Percentiles rank a stretch among this genome's conserved stretches.
phyloP scores from a whole-genome alignment of 2,113 vertebrate species.

The Vidua macroura region DNA sequence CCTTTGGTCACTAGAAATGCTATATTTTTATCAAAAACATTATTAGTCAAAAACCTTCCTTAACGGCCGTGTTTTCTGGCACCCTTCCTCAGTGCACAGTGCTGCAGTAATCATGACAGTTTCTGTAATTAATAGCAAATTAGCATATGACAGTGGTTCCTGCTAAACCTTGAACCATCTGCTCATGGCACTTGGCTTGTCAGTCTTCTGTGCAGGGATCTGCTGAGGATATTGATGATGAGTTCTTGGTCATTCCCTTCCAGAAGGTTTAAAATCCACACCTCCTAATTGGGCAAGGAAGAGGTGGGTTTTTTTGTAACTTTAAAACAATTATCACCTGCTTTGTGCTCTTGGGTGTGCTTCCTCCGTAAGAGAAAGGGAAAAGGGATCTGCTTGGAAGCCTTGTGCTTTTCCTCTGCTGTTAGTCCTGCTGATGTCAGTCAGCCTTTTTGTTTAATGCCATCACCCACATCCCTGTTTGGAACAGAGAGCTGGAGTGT shows the following conservation, averaged over 20 bases:
- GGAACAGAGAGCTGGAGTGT: background rate
- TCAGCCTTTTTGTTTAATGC: background rate
- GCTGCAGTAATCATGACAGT: background rate
- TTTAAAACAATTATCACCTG: background rate
- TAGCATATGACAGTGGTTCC: background rate
- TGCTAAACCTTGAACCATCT: slow-evolving; percentile 20
- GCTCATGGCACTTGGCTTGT: background rate
- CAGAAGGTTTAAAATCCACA: background rate
- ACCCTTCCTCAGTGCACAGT: background rate
- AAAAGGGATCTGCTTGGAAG: background rate
- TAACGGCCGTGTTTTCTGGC: background rate
- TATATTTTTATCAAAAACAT: background rate
- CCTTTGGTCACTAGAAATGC: background rate
- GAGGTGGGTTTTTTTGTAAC: background rate
- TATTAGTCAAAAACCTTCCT: background rate
- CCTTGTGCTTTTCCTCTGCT: background rate
- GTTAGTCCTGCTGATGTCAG: background rate
- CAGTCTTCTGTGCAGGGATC: background rate
- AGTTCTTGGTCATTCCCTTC: background rate
- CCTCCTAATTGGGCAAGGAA: background rate
- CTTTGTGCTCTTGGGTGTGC: background rate
- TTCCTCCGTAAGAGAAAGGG: background rate
- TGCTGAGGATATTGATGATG: background rate
- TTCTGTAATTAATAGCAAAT: slow-evolving; percentile 61
- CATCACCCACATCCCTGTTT: accelerated